Conservation (phyloP, 2,797 vertebrate genomes). For the Gorsachius magnificus region DNA sequence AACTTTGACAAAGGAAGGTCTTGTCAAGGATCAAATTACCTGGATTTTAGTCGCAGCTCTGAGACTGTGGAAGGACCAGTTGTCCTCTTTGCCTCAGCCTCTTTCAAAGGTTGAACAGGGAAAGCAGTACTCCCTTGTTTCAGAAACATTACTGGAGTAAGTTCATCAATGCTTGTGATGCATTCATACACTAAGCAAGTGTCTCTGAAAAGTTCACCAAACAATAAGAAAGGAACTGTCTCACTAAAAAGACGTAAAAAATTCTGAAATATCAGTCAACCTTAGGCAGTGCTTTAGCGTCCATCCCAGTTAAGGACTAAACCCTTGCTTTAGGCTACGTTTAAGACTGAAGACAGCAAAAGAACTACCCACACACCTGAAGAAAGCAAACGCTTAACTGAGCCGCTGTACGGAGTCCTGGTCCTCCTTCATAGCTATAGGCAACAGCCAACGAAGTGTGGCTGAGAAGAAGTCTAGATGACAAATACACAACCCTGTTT, state of each 20-base stretch:
- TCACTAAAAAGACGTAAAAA: not conserved
- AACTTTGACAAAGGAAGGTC: not conserved
- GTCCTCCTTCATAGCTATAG: not conserved
- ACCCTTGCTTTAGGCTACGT: not conserved
- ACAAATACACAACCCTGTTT: not conserved
- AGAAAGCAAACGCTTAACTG: not conserved
- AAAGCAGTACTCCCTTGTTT: not conserved
- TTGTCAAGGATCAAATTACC: not conserved
- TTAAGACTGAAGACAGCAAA: not conserved
- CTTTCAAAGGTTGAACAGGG: not conserved
- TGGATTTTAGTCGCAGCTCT: not conserved
- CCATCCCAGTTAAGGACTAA: not conserved
- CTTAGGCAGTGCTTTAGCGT: not conserved
- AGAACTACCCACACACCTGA: not conserved
- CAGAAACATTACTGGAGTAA: not conserved
- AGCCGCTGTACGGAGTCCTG: not conserved
- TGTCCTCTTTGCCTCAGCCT: not conserved
- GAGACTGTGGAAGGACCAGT: not conserved
- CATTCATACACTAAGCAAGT: not conserved
- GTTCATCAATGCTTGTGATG: not conserved
- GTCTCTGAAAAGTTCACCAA: not conserved
- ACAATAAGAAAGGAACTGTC: not conserved
- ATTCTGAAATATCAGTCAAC: not conserved
- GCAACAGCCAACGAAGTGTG: not conserved
- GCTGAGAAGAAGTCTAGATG: not conserved